Evolutionary conservation across 2,888 invertebrate species (phyloP).

Genomic region (Cosmorhoe ocellata): DNA sequence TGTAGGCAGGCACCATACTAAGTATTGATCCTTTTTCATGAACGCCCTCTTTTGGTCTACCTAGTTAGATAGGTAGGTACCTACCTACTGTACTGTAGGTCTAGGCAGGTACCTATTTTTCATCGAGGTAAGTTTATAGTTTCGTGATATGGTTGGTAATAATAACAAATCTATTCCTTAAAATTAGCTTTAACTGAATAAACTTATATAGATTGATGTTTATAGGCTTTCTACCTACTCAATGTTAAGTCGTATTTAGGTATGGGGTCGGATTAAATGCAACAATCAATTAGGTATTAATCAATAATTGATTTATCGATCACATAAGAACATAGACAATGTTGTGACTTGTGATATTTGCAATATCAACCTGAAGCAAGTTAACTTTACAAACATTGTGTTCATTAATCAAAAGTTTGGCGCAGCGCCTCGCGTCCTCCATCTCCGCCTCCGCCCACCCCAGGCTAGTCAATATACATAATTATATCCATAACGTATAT

Average conservation of each 20-base stretch:
- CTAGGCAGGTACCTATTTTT: too few species aligned
- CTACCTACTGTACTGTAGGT: not conserved
- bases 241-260: too few species aligned
- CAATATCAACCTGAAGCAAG: conserved; percentile 69
- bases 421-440: conserved; percentile 74
- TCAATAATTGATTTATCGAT: too few species aligned
- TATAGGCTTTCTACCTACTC: too few species aligned
- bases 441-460: conserved; percentile 57
- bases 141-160: too few species aligned
- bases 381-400: conserved; percentile 76
- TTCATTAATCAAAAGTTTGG: conserved; percentile 83
- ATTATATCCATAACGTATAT: conserved; percentile 19
- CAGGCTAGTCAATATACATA: conserved; percentile 39
- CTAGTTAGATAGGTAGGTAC: not conserved
- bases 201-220: too few species aligned
- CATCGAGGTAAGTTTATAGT: too few species aligned
- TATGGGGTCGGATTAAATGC: not conserved
- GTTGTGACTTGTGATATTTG: conserved; percentile 69
- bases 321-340: too few species aligned
- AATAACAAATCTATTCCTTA: too few species aligned
- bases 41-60: conserved; percentile 27
- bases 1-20: conserved; percentile 9
- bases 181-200: not conserved
- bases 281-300: too few species aligned
- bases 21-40: conserved; percentile 26